Evolutionary conservation across 2,113 vertebrate species (phyloP), one percentile per base, ranked within the genome.

Genomic region (Numenius arquata): DNA sequence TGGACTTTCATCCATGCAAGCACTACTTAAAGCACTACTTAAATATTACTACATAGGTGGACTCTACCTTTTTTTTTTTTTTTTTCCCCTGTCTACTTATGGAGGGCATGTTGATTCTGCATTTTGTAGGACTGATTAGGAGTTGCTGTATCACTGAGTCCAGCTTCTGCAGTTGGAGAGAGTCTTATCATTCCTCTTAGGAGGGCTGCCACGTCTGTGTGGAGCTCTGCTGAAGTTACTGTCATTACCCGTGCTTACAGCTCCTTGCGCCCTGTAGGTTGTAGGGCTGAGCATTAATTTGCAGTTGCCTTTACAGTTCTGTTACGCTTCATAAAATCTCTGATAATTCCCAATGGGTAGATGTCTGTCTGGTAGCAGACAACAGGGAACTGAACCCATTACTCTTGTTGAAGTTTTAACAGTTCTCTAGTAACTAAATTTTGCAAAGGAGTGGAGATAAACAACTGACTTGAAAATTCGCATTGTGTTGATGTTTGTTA

Each of bases 41-140:
- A 67, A 45, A 17, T 56, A 19, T 50, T 34, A 7, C 32, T 22
- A 29, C 2, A 1, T 62, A 15, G 4, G 48, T 61, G 59, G 18
- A 29, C 3, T 3, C 20, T n/a, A 2, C 7, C 19, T 19, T 47
- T 47, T 47, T 47, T 29, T 43, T 5, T 3, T 14, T 48, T 59
- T 72, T 40, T 36, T 38, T 2, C 6, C 6, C 3, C 27, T 27
- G 0, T 34, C 13, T 52, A 0, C 16, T 21, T 11, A 5, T 8
- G 4, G 29, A 59, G 7, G 2, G 2, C 53, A 25, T 66, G 11
- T 59, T 67, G 25, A 10, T 43, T 36, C 23, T 76, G 23, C 9
- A 2, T 41, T 80, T 62, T 55, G 32, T 36, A 79, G 34, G 15
- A 23, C 43, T 41, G 27, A 53, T 86, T 41, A 36, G 15, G 45